Evolutionary conservation across 30 jellyfish, hydroid and myxozoan genomes (phyloP), one percentile per base, ranked within the genome.

Genomic region (Hydractinia symbiolongicarpus): DNA sequence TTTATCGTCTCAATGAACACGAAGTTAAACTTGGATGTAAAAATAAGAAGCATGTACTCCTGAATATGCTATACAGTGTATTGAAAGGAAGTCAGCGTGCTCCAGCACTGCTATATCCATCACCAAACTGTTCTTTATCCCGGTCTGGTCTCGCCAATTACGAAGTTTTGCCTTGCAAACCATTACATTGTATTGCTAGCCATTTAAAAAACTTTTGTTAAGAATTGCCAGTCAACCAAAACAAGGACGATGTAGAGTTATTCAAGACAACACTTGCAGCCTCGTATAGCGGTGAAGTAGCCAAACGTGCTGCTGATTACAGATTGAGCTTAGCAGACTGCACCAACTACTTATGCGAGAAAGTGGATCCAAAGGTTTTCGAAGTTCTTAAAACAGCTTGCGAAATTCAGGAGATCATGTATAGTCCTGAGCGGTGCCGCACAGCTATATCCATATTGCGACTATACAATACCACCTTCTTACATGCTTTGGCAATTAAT

Each of bases 81-180:
- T 66, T 78, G 9, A 66, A 57, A 7, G 86, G 86, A 9, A 61
- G 30, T n/a, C 85, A 78, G 19, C 44, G 86, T 5, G 55, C 61
- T 50, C 84, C 86, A 14, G 83, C 83, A 55, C 84, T 78, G 17
- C 53, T 78, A 30, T 57, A n/a, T 54, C 57, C 20, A 61, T 54
- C 21, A 57, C 53, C 15, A 16, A n/a, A 78, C 53, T 16, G 21
- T 20, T 78, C 62, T 15, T 16, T 78, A 44, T 20, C 72, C 21
- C 58, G 40, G 17, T 21, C 61, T 4, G 5, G 54, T 58, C 40
- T 61, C 13, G 61, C n/a, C n/a, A n/a, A n/a, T n/a, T 78, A 55
- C 61, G 84, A 78, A 78, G 86, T 78, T 55, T 61, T 78, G 53
- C 86, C 86, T 14, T 54, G 78, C 40, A 51, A 76, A 49, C 84